These are phyloP conservation scores for Orussus abietinus DNA, from an alignment of 1,140 invertebrate genomes.

Conservation along the genomic window DNA sequence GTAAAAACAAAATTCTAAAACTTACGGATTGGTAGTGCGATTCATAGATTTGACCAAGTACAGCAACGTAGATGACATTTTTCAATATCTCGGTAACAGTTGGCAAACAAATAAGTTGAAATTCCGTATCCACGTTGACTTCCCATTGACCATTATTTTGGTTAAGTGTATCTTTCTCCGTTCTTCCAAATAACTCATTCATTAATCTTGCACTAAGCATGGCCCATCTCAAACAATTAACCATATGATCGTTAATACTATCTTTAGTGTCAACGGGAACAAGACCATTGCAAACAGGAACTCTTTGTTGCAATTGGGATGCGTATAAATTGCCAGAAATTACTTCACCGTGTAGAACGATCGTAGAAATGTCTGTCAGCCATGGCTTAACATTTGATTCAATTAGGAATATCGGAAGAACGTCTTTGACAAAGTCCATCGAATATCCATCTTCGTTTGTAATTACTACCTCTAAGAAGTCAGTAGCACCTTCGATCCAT, in stretches of 20 bases:
- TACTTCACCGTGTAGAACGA: conserved; percentile 39
- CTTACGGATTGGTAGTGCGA: conserved; percentile 42
- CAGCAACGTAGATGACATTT: conserved; percentile 29
- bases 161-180: conserved; percentile 28
- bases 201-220: conserved; percentile 36
- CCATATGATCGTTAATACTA: conserved; percentile 26
- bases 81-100: conserved; percentile 24
- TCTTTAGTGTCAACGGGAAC: conserved; percentile 23
- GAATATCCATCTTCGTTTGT: conserved; percentile 14
- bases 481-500: conserved; percentile 41
- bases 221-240: conserved; percentile 43
- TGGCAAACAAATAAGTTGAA: conserved; percentile 18
- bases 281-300: conserved; percentile 23
- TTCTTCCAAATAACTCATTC: conserved; percentile 30
- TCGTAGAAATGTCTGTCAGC: conserved; percentile 32
- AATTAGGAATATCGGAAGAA: conserved; percentile 29
- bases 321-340: conserved; percentile 37
- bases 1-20: conserved; percentile 1
- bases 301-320: conserved; percentile 21
- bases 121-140: conserved; percentile 21
- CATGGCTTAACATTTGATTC: conserved; percentile 33
- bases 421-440: conserved; percentile 20
- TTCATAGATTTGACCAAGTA: conserved; percentile 29
- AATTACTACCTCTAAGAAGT: conserved; percentile 48
- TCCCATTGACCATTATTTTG: no score